A percentile compares a stretch with the other conserved stretches of the same genome.
Evolutionary conservation across 1,140 invertebrate genomes (phyloP).

Genomic region (Planococcus citri): DNA sequence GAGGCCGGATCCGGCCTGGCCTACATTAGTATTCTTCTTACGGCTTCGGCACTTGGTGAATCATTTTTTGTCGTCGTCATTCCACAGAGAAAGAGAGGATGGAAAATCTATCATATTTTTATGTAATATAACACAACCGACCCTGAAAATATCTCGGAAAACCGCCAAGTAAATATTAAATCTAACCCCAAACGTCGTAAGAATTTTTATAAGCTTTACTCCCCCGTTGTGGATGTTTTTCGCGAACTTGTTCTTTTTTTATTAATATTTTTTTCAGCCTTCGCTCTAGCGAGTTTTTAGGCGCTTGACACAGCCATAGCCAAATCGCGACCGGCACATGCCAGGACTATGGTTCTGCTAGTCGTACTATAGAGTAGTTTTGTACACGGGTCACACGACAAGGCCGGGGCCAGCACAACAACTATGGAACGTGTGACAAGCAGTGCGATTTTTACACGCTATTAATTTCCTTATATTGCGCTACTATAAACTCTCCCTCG

Average conservation of each 20-base stretch:
- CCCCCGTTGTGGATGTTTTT: background rate
- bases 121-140: background rate
- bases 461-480: slow-evolving; percentile 7
- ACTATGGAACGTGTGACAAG: background rate
- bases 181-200: background rate
- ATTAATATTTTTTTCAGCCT: background rate
- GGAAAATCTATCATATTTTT: background rate
- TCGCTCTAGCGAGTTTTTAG: background rate
- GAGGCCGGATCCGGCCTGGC: no score
- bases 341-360: background rate
- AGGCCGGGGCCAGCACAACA: no score
- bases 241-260: background rate
- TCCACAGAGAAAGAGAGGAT: no score
- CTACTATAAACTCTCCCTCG: background rate
- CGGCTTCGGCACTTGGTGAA: no score
- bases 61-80: no score
- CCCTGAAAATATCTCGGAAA: slow-evolving; percentile 6
- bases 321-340: no score
- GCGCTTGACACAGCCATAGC: no score
- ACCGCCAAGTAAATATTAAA: slow-evolving; percentile 7
- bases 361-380: background rate
- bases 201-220: background rate
- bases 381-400: background rate
- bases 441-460: background rate
- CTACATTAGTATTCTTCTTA: no score